Conservation (phyloP, 2,113 vertebrate genomes). For the Lasiurus borealis region DNA sequence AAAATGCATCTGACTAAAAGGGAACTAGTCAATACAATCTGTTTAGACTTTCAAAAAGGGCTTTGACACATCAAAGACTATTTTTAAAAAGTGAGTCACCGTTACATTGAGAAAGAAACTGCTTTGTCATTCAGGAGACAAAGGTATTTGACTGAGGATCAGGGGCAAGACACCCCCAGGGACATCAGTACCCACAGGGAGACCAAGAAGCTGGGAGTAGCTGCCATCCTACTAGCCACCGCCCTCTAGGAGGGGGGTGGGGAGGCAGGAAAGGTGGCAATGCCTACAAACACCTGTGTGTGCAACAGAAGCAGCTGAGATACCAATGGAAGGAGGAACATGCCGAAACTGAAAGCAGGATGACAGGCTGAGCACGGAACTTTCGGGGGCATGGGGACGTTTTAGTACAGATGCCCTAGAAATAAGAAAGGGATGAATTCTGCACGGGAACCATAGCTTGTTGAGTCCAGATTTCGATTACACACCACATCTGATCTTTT, state of each 20-base stretch:
- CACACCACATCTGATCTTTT: neutral
- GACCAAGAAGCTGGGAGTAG: conserved; percentile 59
- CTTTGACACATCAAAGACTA: conserved; percentile 75
- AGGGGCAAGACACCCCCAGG: conserved; percentile 9
- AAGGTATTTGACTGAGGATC: conserved; percentile 65
- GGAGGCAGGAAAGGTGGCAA: neutral
- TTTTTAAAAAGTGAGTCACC: conserved; percentile 80
- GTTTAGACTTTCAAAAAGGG: conserved; percentile 60
- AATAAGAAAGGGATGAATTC: neutral
- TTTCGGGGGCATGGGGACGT: neutral
- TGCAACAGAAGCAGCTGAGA: neutral
- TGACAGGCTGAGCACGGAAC: neutral
- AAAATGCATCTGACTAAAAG: conserved; percentile 70
- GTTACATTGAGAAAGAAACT: conserved; percentile 69
- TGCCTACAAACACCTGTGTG: neutral
- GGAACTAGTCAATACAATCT: conserved; percentile 64
- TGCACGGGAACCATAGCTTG: neutral
- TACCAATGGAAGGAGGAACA: neutral
- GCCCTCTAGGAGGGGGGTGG: neutral
- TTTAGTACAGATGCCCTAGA: neutral
- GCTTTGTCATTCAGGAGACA: conserved; percentile 75
- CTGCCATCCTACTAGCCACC: neutral
- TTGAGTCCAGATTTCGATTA: neutral
- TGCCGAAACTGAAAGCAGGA: neutral
- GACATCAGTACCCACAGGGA: conserved; percentile 13